phyloP scores from a whole-genome alignment of 2,888 invertebrate species.

The Nycteola revayana region DNA sequence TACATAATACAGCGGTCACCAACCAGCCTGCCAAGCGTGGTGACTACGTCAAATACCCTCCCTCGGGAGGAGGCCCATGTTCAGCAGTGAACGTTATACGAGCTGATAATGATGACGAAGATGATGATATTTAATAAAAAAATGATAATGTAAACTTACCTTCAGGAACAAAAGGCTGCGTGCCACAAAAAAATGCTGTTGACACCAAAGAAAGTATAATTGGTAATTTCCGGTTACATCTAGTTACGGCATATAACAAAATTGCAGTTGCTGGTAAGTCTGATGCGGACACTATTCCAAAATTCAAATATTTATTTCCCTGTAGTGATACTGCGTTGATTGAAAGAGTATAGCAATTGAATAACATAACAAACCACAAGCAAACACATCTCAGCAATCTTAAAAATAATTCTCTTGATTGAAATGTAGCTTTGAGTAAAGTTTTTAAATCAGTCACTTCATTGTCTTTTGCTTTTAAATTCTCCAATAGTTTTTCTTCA shows the following conservation, averaged over 20 bases:
- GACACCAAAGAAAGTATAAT: constrained; percentile 18
- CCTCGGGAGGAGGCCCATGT: too few species aligned
- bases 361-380: constrained; percentile 52
- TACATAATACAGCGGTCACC: too few species aligned
- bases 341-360: constrained; percentile 83
- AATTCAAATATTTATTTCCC: constrained; percentile 88
- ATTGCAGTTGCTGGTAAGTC: constrained; percentile 81
- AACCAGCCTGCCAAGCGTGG: too few species aligned
- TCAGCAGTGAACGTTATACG: too few species aligned
- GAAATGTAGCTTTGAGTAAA: constrained; percentile 27
- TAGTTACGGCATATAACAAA: constrained; percentile 74
- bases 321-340: constrained; percentile 86
- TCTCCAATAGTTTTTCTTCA: constrained; percentile 37
- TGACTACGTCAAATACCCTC: too few species aligned
- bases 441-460: constrained; percentile 9
- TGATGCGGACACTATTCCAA: constrained; percentile 81
- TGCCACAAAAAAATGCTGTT: constrained; percentile 20
- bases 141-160: too few species aligned
- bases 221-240: constrained; percentile 74
- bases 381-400: constrained; percentile 48
- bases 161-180: constrained; percentile 18
- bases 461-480: constrained; percentile 40
- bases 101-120: too few species aligned
- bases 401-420: constrained; percentile 39
- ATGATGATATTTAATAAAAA: too few species aligned